phyloP scores from a whole-genome alignment of 1,140 invertebrate genomes.

The Listronotus oregonensis region DNA sequence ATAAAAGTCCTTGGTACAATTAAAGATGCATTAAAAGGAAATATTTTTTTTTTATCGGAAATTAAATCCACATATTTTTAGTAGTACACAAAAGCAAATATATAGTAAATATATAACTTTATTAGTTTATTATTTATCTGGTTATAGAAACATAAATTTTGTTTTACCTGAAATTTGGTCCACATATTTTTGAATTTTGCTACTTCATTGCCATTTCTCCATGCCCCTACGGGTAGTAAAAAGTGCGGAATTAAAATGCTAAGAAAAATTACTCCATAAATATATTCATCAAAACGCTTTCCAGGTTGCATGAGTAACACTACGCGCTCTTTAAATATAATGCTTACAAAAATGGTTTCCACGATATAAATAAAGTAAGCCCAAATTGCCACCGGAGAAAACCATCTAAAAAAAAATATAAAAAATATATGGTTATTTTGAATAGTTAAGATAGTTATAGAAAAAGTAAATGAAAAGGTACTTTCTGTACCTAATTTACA shows the following conservation, averaged over 20 bases:
- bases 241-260: conserved; percentile 73
- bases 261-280: conserved; percentile 72
- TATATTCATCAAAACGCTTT: conserved; percentile 70
- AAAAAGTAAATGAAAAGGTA: no score
- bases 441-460: no score
- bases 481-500: no score
- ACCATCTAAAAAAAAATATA: conserved; percentile 46
- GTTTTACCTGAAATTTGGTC: conserved; percentile 68
- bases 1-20: no score
- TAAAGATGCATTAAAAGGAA: no score
- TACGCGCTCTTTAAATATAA: conserved; percentile 53
- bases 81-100: no score
- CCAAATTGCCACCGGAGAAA: conserved; percentile 50
- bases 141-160: no score
- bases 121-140: no score
- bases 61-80: no score
- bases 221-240: conserved; percentile 68
- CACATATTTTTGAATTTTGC: conserved; percentile 76
- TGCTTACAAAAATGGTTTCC: conserved; percentile 53
- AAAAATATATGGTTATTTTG: no score
- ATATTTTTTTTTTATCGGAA: no score
- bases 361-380: conserved; percentile 48
- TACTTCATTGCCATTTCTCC: conserved; percentile 68
- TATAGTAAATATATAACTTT: no score
- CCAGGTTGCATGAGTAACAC: conserved; percentile 57